Conservation (phyloP, 2,113 vertebrate genomes). For the Seriola aureovittata region DNA sequence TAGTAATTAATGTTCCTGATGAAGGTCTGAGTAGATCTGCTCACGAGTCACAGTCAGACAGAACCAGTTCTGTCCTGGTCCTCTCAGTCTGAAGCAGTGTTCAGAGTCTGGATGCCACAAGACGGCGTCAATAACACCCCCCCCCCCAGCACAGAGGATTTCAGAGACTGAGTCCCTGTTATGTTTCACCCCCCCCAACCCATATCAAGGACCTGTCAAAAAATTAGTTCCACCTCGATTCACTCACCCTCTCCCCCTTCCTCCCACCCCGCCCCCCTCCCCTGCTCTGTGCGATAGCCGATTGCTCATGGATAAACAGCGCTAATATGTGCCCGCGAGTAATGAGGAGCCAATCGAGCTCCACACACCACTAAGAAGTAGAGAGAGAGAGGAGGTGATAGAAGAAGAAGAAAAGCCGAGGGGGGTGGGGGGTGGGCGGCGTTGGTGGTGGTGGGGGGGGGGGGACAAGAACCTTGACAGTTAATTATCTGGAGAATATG, state of each 20-base stretch:
- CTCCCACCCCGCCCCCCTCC: conserved; percentile 25
- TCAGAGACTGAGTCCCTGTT: conserved; percentile 35
- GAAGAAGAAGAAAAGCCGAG: neutral
- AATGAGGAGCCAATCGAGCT: conserved; percentile 58
- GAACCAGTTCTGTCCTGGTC: no score
- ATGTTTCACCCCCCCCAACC: neutral
- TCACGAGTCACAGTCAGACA: no score
- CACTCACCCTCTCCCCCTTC: conserved; percentile 43
- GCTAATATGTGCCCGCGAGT: conserved; percentile 60
- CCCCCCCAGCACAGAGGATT: conserved; percentile 32
- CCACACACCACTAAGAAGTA: conserved; percentile 12
- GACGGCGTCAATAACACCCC: conserved; percentile 12
- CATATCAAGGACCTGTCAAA: conserved; percentile 70
- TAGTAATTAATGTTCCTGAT: no score
- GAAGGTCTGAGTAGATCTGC: no score
- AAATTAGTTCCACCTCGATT: conserved; percentile 69
- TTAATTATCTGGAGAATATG: conserved; percentile 81
- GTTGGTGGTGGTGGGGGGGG: neutral
- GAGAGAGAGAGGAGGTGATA: conserved; percentile 19
- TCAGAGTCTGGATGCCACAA: neutral
- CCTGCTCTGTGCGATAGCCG: conserved; percentile 42
- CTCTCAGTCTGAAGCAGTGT: neutral
- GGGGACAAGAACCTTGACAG: conserved; percentile 75
- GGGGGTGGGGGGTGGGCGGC: neutral
- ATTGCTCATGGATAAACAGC: conserved; percentile 70